Evolutionary conservation across 2,797 vertebrate species (phyloP).

Genomic region (Capromys pilorides): DNA sequence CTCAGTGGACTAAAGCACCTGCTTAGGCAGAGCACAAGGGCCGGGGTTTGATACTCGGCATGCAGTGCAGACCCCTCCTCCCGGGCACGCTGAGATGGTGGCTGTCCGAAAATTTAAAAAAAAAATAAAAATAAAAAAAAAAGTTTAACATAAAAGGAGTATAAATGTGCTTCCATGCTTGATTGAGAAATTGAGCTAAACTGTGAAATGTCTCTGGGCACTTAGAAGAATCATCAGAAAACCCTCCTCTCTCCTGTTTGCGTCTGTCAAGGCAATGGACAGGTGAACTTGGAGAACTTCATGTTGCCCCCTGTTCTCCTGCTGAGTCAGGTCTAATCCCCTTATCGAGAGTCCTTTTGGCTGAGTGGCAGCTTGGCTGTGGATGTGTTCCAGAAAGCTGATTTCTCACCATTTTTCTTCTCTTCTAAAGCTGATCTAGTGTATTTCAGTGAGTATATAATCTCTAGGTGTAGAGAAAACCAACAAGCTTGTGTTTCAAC

Average conservation of each 20-base stretch:
- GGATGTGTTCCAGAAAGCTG: not conserved
- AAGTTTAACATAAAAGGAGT: not conserved
- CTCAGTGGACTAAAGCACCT: too few species aligned
- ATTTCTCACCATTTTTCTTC: not conserved
- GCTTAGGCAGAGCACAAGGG: too few species aligned
- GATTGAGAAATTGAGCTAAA: not conserved
- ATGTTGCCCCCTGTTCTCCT: not conserved
- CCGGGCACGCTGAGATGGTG: too few species aligned
- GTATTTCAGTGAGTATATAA: not conserved
- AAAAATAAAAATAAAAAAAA: too few species aligned
- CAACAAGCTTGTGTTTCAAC: not conserved
- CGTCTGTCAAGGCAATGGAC: not conserved
- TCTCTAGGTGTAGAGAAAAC: not conserved
- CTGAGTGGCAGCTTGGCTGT: not conserved
- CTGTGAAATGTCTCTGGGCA: not conserved
- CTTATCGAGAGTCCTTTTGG: not conserved
- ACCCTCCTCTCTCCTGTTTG: not conserved
- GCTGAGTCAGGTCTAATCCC: not conserved
- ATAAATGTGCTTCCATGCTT: not conserved
- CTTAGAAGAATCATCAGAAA: not conserved
- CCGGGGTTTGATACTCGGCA: too few species aligned
- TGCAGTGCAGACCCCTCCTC: too few species aligned
- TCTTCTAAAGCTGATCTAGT: not conserved
- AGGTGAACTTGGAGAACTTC: not conserved
- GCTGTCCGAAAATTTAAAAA: too few species aligned